Evolutionary conservation across 2,797 vertebrate species (phyloP), one percentile per base, ranked within the genome.

Genomic region (Crypturellus tataupa): DNA sequence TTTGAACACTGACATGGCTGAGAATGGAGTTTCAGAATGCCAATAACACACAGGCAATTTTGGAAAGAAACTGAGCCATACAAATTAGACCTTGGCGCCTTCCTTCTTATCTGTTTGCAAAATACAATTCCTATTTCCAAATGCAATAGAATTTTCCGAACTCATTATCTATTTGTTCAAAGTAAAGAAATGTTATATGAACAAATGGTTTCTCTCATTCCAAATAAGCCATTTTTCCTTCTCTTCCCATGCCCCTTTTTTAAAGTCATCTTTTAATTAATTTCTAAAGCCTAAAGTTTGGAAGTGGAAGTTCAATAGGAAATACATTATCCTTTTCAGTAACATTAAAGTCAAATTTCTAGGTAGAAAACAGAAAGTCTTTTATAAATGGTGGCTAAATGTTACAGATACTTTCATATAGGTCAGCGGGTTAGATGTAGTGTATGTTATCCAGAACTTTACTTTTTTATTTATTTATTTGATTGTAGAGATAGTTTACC

Each of bases 1-100:
- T 37, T 4, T 59, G 16, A 25, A 23, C 6, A 6, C 5, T 1
- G 10, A 6, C 1, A 2, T 27, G 44, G 44, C 7, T 23, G 27
- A 59, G 2, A 44, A 2, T 59, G 5, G 6, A 70, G 40, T 75
- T 84, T 83, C 24, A 78, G 7, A 27, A 29, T 68, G 51, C 49
- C 35, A 39, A 16, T 31, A 53, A 9, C 14, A 49, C 40, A n/a
- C 29, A 78, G 24, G 13, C 5, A 35, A 55, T 67, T 49, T 25
- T 25, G 53, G 27, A 14, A 39, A 24, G 18, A 81, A 80, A 90
- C 33, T 8, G 2, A 62, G 8, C 9, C 44, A 13, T 71, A 51
- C 15, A 47, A 33, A 40, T 59, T 35, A 37, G 3, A 9, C 24
- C 11, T 37, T 42, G 58, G 42, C 80, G 40, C 33, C 7, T 70